phyloP scores from a whole-genome alignment of 2,888 invertebrate genomes.

The Halocaridina rubra region DNA sequence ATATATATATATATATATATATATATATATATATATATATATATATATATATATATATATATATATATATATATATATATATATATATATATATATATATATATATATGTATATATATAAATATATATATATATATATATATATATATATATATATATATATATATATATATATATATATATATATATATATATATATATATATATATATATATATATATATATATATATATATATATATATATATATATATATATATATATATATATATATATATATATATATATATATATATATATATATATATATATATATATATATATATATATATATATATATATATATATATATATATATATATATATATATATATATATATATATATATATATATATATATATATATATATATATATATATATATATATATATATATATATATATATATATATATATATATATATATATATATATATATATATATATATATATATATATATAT shows the following conservation, averaged over 20 bases:
- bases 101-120: not conserved
- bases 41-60: not conserved
- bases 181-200: not conserved
- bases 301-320: not conserved
- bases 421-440: not conserved
- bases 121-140: not conserved
- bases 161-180: not conserved
- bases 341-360: not conserved
- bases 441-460: not conserved
- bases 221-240: not conserved
- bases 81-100: not conserved
- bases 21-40: not conserved
- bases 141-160: not conserved
- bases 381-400: not conserved
- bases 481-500: not conserved
- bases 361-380: not conserved
- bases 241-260: not conserved
- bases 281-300: not conserved
- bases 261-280: not conserved
- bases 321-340: not conserved
- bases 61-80: not conserved
- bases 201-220: not conserved
- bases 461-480: not conserved
- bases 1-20: not conserved
- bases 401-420: not conserved